Conservation (phyloP, 2,113 vertebrate species). For the Myrmecophaga tridactyla region DNA sequence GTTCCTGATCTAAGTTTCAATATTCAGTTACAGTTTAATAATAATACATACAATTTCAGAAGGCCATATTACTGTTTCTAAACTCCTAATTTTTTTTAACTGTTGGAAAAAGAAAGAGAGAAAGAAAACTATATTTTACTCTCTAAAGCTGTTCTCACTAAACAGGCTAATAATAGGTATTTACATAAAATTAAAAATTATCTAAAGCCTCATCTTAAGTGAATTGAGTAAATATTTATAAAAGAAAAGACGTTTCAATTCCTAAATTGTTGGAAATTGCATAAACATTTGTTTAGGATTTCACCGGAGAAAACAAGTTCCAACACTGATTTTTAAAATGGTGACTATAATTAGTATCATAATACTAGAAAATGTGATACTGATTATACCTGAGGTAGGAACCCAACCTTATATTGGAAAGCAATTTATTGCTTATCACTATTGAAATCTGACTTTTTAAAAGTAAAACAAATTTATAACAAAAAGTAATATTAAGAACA, state of each 20-base stretch:
- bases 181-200: background rate
- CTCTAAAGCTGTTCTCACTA: background rate
- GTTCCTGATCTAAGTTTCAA: background rate
- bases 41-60: background rate
- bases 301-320: constrained; percentile 23
- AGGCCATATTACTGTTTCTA: constrained; percentile 9
- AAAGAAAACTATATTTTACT: background rate
- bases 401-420: background rate
- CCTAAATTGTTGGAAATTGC: background rate
- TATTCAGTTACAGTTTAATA: background rate
- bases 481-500: constrained; percentile 60
- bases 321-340: background rate
- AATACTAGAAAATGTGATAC: constrained; percentile 53
- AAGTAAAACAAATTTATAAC: background rate
- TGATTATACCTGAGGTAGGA: background rate
- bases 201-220: background rate
- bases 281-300: background rate
- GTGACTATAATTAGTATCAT: constrained; percentile 12
- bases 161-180: background rate
- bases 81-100: background rate
- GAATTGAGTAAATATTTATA: background rate
- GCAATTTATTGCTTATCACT: constrained; percentile 25
- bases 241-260: background rate
- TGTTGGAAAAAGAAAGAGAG: background rate
- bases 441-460: constrained; percentile 57